These are phyloP conservation scores for Terrapene triunguis DNA, from an alignment of 2,113 vertebrate species.

Conservation along the genomic window DNA sequence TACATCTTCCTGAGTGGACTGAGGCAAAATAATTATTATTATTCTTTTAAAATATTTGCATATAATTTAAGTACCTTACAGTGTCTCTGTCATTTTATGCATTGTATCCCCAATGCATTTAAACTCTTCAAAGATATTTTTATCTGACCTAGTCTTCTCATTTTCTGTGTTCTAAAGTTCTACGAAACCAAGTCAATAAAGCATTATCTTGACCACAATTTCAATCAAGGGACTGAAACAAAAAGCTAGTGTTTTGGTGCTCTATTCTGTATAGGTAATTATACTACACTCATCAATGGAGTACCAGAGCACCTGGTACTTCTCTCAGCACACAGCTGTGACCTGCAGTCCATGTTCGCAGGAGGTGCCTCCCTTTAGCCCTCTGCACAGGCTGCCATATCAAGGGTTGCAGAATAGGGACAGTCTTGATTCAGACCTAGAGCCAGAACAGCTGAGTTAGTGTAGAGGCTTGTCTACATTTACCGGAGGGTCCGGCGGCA, in stretches of 20 bases:
- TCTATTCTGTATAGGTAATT: not conserved
- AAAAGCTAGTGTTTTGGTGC: not conserved
- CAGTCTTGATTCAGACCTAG: not conserved
- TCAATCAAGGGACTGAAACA: not conserved
- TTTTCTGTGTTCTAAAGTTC: not conserved
- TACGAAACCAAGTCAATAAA: not conserved
- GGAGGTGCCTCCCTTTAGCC: not conserved
- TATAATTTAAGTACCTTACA: not conserved
- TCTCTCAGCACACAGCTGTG: not conserved
- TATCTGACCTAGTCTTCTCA: not conserved
- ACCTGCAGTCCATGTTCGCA: not conserved
- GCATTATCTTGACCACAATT: not conserved
- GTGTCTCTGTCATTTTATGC: not conserved
- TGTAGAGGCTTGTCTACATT: too few relatives aligned
- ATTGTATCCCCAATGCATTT: not conserved
- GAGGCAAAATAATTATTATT: not conserved
- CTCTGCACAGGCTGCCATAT: rapidly evolving
- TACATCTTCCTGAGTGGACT: not conserved
- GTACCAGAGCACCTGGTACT: not conserved
- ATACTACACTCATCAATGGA: not conserved
- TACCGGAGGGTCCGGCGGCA: too few relatives aligned
- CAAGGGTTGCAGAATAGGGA: not conserved
- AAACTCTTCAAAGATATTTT: slow-evolving; percentile 22
- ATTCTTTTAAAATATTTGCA: slow-evolving; percentile 26
- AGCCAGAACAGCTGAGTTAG: not conserved